A percentile compares a stretch with the other conserved stretches of the same genome.
These are phyloP conservation scores for Phytoseiulus persimilis DNA, from an alignment of 2,888 invertebrate genomes.

Conservation along the genomic window DNA sequence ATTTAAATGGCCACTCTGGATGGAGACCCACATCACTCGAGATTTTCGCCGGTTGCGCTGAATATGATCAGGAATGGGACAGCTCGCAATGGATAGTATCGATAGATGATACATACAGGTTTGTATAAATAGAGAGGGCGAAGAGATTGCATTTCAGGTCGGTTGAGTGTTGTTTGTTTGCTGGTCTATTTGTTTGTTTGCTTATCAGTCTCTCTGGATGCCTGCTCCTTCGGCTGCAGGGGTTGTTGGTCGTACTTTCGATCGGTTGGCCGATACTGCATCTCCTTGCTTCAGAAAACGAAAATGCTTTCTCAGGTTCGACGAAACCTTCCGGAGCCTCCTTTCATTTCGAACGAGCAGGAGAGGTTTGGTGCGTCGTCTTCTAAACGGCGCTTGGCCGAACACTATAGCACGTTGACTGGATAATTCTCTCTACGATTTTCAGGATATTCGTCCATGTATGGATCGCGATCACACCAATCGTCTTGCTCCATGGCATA, in stretches of 20 bases:
- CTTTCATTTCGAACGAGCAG: neutral
- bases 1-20: neutral
- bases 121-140: neutral
- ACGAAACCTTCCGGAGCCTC: neutral
- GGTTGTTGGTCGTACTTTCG: neutral
- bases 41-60: neutral
- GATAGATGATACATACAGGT: neutral
- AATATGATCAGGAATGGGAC: neutral
- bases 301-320: constrained; percentile 5
- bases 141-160: constrained; percentile 5
- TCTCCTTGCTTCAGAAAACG: neutral
- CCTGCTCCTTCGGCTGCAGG: neutral
- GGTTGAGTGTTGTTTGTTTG: neutral
- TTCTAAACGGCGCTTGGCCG: constrained; percentile 5
- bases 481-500: constrained; percentile 36
- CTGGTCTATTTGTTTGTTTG: neutral
- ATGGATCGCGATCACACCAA: constrained; percentile 25
- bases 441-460: constrained; percentile 27
- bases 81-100: neutral
- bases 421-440: constrained; percentile 32
- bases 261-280: neutral
- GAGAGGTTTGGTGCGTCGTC: neutral
- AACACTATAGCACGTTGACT: constrained; percentile 30
- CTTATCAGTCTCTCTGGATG: neutral
- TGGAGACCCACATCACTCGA: neutral